Evolutionary conservation across 23 tunicate genomes (phyloP).

Genomic region (Corella eumyota): DNA sequence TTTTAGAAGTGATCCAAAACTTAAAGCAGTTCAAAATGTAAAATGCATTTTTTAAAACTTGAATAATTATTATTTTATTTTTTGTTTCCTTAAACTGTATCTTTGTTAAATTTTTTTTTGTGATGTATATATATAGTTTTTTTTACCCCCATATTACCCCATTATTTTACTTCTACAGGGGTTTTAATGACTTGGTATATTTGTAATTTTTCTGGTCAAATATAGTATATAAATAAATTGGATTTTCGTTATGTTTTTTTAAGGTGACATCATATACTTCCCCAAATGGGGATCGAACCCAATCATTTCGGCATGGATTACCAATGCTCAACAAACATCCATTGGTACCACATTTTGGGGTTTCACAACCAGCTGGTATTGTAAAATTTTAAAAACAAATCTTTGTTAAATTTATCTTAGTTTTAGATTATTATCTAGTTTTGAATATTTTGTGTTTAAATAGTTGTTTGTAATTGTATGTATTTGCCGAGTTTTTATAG

Average conservation of each 20-base stretch:
- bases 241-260: conserved; percentile 2
- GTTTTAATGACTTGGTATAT: too few species aligned
- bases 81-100: too few species aligned
- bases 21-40: too few species aligned
- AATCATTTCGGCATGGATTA: conserved; percentile 69
- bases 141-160: too few species aligned
- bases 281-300: conserved; percentile 62
- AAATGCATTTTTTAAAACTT: too few species aligned
- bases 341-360: conserved; percentile 47
- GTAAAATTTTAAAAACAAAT: too few species aligned
- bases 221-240: background rate
- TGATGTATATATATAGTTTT: too few species aligned
- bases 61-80: too few species aligned
- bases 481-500: too few species aligned
- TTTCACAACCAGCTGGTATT: conserved; percentile 63
- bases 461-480: background rate
- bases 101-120: too few species aligned
- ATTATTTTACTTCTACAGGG: too few species aligned
- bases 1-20: too few species aligned
- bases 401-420: background rate
- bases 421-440: background rate
- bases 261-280: conserved; percentile 73
- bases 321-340: conserved; percentile 32
- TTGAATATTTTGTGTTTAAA: background rate
- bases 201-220: background rate